A percentile compares a stretch with the other conserved stretches of the same genome.
Evolutionary conservation across 37 sponge, comb jelly and placozoan species (phyloP).

Genomic region (Ianthella basta): DNA sequence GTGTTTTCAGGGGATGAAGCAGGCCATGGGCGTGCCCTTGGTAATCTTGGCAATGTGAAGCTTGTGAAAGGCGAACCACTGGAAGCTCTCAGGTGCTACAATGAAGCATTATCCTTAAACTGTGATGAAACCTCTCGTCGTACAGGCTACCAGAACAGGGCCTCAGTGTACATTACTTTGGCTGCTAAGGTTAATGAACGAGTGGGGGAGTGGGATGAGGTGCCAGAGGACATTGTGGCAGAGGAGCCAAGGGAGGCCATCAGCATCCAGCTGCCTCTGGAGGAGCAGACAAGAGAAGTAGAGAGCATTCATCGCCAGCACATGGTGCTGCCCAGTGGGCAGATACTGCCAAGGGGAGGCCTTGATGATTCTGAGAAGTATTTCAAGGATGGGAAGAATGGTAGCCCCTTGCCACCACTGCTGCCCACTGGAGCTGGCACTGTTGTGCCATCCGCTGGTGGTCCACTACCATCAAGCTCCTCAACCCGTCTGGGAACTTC

Average conservation of each 20-base stretch:
- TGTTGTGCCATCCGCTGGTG: no score
- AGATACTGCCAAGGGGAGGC: no score
- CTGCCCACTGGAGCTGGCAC: background rate
- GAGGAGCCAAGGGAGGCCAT: background rate
- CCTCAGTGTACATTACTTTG: conserved; percentile 64
- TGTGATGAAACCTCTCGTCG: conserved; percentile 40
- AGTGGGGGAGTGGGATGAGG: conserved; percentile 13
- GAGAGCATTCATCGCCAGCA: background rate
- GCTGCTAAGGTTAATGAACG: background rate
- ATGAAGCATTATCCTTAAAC: conserved; percentile 50
- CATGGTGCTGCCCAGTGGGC: background rate
- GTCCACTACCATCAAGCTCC: background rate
- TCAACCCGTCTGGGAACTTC: background rate
- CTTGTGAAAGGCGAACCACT: conserved; percentile 47
- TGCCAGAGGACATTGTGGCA: conserved; percentile 11
- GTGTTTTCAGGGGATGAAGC: conserved; percentile 59
- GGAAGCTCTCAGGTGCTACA: conserved; percentile 55
- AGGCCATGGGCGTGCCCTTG: conserved; percentile 68
- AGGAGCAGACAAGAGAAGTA: background rate
- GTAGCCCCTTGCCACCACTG: background rate
- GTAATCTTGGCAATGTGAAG: conserved; percentile 73
- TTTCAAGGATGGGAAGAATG: background rate
- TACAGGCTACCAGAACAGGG: conserved; percentile 72
- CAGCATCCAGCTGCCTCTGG: background rate
- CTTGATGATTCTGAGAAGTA: conserved; percentile 6